These are phyloP conservation scores for Ptilorrhoa leucosticta DNA, from an alignment of 2,113 vertebrate genomes.

Conservation along the genomic window DNA sequence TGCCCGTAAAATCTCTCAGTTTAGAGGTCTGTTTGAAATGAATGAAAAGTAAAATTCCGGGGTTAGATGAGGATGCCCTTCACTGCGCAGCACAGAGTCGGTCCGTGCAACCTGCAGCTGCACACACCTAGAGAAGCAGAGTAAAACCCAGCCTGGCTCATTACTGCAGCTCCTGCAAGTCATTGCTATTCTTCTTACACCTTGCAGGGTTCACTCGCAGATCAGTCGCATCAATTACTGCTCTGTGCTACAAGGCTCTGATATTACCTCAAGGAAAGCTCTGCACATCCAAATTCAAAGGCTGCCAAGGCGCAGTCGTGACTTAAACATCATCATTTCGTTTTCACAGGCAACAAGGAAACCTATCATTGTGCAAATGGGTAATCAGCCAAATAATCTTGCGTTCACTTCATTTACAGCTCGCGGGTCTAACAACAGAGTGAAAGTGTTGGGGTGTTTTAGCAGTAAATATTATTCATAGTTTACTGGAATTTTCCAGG, in stretches of 20 bases:
- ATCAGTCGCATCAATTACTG: conserved; percentile 25
- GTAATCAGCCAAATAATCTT: conserved; percentile 43
- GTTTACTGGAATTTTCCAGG: not conserved
- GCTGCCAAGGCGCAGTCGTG: conserved; percentile 39
- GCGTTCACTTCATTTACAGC: not conserved
- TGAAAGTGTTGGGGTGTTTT: not conserved
- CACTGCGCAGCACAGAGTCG: not conserved
- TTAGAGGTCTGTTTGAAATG: not conserved
- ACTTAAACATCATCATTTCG: conserved; percentile 1
- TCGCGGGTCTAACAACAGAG: not conserved
- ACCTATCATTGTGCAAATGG: conserved; percentile 23
- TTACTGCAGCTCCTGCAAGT: not conserved
- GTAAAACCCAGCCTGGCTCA: not conserved
- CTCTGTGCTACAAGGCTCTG: not conserved
- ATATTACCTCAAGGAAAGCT: conserved; percentile 11
- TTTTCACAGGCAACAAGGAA: not conserved
- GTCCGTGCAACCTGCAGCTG: not conserved
- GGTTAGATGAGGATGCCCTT: not conserved
- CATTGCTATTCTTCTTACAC: not conserved
- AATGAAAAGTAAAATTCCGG: not conserved
- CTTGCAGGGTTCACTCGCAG: not conserved
- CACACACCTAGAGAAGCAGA: not conserved
- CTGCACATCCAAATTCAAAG: conserved; percentile 15
- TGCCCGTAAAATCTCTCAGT: not conserved
- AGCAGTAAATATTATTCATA: not conserved